These are phyloP conservation scores for Merodon equestris DNA, from an alignment of 2,888 invertebrate genomes.

Conservation along the genomic window DNA sequence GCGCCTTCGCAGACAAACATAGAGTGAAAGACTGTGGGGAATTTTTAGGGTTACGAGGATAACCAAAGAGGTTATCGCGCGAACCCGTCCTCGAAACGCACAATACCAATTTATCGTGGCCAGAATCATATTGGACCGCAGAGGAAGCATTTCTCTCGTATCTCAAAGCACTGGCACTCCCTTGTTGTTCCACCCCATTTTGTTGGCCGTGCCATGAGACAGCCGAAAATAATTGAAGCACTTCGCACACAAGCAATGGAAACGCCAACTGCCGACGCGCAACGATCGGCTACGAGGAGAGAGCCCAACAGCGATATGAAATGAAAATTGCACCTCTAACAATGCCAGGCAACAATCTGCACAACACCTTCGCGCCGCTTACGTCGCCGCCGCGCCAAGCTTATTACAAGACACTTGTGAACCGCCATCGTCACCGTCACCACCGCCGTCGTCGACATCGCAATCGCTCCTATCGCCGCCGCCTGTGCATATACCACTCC, in stretches of 20 bases:
- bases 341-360: slow-evolving; percentile 64
- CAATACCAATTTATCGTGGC: slow-evolving; percentile 67
- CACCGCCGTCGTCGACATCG: slow-evolving; percentile 2
- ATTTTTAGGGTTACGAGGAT: slow-evolving; percentile 59
- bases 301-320: slow-evolving; percentile 28
- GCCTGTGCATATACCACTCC: neutral
- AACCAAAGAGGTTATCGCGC: slow-evolving; percentile 67
- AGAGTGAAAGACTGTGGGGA: slow-evolving; percentile 4
- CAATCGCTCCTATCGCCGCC: neutral
- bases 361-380: slow-evolving; percentile 65
- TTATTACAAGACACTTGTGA: slow-evolving; percentile 67
- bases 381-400: slow-evolving; percentile 41
- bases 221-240: slow-evolving; percentile 69
- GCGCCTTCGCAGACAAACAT: no score
- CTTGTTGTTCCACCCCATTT: slow-evolving; percentile 55
- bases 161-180: slow-evolving; percentile 65
- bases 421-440: slow-evolving; percentile 32
- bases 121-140: slow-evolving; percentile 65
- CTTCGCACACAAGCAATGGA: slow-evolving; percentile 64
- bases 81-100: slow-evolving; percentile 65
- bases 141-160: slow-evolving; percentile 55
- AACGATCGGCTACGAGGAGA: slow-evolving; percentile 27
- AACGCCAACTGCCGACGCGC: slow-evolving; percentile 38
- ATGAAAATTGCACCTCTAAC: slow-evolving; percentile 68
- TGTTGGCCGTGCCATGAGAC: slow-evolving; percentile 38